Percentiles rank a stretch among this genome's conserved stretches.
Conservation (phyloP, 2,113 vertebrate genomes). For the Esox niger region DNA sequence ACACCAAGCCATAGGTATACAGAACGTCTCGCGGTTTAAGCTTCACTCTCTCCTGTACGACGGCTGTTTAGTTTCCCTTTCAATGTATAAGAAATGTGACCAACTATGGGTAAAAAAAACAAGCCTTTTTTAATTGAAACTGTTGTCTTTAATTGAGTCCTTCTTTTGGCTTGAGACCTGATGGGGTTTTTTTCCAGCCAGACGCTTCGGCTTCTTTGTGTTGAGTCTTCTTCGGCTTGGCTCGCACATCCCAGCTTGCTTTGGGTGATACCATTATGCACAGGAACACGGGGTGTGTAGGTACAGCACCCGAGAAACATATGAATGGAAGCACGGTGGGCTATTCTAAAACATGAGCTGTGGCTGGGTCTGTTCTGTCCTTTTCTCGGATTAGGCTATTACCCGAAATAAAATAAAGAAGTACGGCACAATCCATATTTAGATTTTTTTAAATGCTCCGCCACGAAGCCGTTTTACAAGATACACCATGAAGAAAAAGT, state of each 20-base stretch:
- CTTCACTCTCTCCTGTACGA: slow-evolving; percentile 49
- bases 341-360: too few relatives aligned
- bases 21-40: slow-evolving; percentile 51
- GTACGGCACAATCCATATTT: too few relatives aligned
- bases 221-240: not conserved
- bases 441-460: too few relatives aligned
- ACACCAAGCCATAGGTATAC: slow-evolving; percentile 13
- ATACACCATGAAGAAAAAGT: too few relatives aligned
- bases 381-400: not conserved
- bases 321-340: not conserved
- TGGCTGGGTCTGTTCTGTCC: too few relatives aligned
- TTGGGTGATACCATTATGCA: not conserved
- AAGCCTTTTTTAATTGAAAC: too few relatives aligned
- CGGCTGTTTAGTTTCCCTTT: slow-evolving; percentile 33
- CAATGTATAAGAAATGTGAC: slow-evolving; percentile 41
- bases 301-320: not conserved
- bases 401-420: too few relatives aligned
- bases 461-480: too few relatives aligned
- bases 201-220: not conserved
- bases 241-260: not conserved
- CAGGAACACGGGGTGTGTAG: not conserved
- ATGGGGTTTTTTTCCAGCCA: not conserved
- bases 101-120: slow-evolving; percentile 27
- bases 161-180: slow-evolving; percentile 36
- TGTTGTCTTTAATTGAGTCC: too few relatives aligned